phyloP scores from a whole-genome alignment of 2,113 vertebrate species.

The Stictonetta naevosa region DNA sequence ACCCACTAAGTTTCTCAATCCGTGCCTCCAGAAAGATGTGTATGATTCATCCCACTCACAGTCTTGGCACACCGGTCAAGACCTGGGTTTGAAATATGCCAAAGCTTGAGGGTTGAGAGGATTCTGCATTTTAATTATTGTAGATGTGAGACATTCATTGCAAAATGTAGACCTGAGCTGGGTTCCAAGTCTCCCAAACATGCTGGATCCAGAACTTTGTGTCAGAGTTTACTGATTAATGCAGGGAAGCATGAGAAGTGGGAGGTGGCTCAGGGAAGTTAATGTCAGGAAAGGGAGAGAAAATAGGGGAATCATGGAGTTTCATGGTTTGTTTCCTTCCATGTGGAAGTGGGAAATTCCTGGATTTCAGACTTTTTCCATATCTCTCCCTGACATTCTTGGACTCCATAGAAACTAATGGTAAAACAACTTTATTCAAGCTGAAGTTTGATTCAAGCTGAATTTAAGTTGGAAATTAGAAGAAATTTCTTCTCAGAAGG shows the following conservation, averaged over 20 bases:
- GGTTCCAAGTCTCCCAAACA: background rate
- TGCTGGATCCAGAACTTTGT: background rate
- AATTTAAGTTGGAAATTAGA: too few species aligned
- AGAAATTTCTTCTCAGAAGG: too few species aligned
- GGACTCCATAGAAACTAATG: background rate
- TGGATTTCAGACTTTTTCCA: background rate
- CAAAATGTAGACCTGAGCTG: background rate
- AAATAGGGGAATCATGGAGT: background rate
- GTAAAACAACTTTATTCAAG: background rate
- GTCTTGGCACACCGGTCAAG: background rate
- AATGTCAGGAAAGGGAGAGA: background rate
- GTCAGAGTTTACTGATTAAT: background rate
- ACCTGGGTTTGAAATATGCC: background rate
- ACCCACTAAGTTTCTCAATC: background rate
- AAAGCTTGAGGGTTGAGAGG: background rate
- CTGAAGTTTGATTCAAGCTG: too few species aligned
- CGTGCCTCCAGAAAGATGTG: background rate
- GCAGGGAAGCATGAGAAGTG: background rate
- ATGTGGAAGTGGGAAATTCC: background rate
- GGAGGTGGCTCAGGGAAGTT: background rate
- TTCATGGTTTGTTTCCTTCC: background rate
- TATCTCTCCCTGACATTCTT: background rate
- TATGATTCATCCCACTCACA: background rate
- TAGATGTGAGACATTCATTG: background rate
- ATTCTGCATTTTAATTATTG: background rate